Base-by-base conservation (phyloP, 2,797 vertebrate genomes). In the Discoglossus pictus region DNA sequence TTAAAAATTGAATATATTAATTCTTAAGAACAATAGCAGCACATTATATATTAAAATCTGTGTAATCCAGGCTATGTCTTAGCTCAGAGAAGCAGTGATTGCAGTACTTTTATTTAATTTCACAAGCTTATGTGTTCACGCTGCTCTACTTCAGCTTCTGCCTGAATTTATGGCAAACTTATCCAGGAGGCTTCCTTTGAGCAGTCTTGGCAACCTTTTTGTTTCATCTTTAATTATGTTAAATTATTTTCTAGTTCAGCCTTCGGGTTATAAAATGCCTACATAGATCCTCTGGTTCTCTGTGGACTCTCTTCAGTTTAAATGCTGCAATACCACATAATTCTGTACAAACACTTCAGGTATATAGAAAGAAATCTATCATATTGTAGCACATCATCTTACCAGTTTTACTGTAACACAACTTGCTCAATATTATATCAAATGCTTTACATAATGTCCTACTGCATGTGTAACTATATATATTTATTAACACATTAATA, bases 161-260 rank as follows among this genome's bases (percentile, higher is more conserved):
- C 53, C 38, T 24, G 25, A 35, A 59, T 44, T 24, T 36, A 43
- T 3, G 15, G 17, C 48, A 44, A 23, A 53, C 25, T 35, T 61
- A 12, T 55, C 58, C 18, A 24, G 8, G n/a, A 69, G 48, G 58
- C 58, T 46, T 69, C 31, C 66, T 69, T 61, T 27, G 61, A 69
- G 56, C 46, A 61, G 39, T 21, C 13, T 69, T 54, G 31, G 39
- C 58, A 69, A 61, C 66, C 66, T 69, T 61, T 52, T 61, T 13
- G 35, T 54, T 61, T 61, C 47, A 61, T 61, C 58, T 61, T 61
- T 69, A 61, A 69, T 69, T 69, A 69, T 44, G 48, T 36, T 61
- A 69, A 69, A 61, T 61, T 54, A 69, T 61, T 54, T 46, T 61
- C 40, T 55, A 39, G 21, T 47, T 69, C 39, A 46, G 36, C 55